Conservation (phyloP, 2,113 vertebrate species). For the Istiophorus platypterus region DNA sequence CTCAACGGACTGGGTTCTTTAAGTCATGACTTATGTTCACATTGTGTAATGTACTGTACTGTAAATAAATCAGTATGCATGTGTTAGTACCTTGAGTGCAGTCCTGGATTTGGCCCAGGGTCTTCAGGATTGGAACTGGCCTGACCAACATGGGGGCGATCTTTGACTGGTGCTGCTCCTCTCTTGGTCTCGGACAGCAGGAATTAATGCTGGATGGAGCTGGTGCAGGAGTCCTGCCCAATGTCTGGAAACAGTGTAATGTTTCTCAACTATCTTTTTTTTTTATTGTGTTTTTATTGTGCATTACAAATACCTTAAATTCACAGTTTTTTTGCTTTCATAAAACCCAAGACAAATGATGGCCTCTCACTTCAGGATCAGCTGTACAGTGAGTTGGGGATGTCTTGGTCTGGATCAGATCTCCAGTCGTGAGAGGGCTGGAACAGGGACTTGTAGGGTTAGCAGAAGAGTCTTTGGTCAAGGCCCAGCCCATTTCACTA, state of each 20-base stretch:
- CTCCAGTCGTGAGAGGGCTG: slow-evolving; percentile 13
- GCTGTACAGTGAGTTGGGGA: not conserved
- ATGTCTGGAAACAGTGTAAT: slow-evolving; percentile 19
- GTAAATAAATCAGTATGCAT: not conserved
- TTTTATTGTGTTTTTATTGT: not conserved
- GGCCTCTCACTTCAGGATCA: slow-evolving; percentile 42
- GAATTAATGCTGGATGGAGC: not conserved
- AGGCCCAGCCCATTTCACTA: not conserved
- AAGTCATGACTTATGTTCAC: not conserved
- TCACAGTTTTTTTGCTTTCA: not conserved
- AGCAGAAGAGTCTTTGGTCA: not conserved
- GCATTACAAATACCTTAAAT: not conserved
- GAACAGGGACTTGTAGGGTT: not conserved
- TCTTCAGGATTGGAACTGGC: slow-evolving; percentile 1
- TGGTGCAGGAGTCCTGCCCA: not conserved
- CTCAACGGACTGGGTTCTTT: not conserved
- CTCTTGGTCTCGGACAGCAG: not conserved
- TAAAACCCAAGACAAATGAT: not conserved
- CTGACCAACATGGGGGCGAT: not conserved
- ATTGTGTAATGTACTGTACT: not conserved
- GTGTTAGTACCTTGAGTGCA: slow-evolving; percentile 27
- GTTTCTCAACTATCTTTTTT: not conserved
- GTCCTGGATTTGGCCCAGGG: slow-evolving; percentile 21
- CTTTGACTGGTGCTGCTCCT: not conserved
- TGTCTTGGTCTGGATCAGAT: slow-evolving; percentile 38